Evolutionary conservation across 1,140 invertebrate species (phyloP).

Genomic region (Drosophila ohnishii): DNA sequence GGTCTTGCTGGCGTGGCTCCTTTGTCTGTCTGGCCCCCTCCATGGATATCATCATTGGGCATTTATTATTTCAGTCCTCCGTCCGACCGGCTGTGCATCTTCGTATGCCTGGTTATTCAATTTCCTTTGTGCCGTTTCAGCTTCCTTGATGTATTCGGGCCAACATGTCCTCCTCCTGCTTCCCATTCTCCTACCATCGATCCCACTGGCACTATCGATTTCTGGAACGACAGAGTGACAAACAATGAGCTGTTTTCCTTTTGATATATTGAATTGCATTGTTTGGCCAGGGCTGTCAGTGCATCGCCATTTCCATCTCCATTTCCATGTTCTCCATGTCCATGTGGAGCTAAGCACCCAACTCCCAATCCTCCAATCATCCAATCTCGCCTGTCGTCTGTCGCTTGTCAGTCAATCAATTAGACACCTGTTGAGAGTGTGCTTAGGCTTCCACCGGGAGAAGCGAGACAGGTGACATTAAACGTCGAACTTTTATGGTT

Average conservation of each 20-base stretch:
- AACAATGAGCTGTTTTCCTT: constrained; percentile 60
- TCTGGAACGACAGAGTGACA: constrained; percentile 55
- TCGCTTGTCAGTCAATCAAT: constrained; percentile 71
- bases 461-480: constrained; percentile 36
- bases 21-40: constrained; percentile 61
- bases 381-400: constrained; percentile 43
- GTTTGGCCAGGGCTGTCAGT: constrained; percentile 38
- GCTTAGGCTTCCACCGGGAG: constrained; percentile 28
- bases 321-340: constrained; percentile 10
- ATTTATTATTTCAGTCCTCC: constrained; percentile 68
- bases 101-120: constrained; percentile 51
- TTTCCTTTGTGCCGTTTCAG: constrained; percentile 60
- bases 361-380: constrained; percentile 39
- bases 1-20: constrained; percentile 31
- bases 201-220: constrained; percentile 34
- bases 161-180: constrained; percentile 24
- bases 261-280: constrained; percentile 66
- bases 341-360: constrained; percentile 12
- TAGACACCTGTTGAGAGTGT: constrained; percentile 60
- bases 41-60: constrained; percentile 76
- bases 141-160: constrained; percentile 59
- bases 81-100: constrained; percentile 16
- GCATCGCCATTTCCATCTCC: constrained; percentile 28
- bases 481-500: constrained; percentile 12
- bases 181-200: constrained; percentile 16